Conservation (phyloP, 1,140 invertebrate species). For the Epicauta chinensis region DNA sequence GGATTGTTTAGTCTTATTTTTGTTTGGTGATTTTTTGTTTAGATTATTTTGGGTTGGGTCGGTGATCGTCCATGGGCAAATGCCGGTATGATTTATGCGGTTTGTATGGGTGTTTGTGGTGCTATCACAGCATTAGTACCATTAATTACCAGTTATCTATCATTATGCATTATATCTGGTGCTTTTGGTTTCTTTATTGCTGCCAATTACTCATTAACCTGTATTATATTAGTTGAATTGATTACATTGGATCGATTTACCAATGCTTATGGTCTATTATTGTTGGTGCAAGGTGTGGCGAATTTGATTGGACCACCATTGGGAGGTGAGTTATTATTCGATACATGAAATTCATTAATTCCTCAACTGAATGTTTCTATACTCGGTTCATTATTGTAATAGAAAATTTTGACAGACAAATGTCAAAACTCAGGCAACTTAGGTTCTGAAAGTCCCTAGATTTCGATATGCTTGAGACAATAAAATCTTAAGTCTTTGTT, state of each 20-base stretch:
- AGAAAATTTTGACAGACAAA: too few relatives aligned
- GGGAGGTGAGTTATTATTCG: constrained; percentile 54
- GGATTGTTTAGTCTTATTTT: too few relatives aligned
- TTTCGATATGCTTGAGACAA: too few relatives aligned
- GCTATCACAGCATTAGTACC: constrained; percentile 64
- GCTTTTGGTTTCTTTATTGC: constrained; percentile 80
- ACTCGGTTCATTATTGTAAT: too few relatives aligned
- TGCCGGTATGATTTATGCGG: constrained; percentile 66
- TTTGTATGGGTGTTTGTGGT: constrained; percentile 73
- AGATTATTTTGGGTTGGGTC: constrained; percentile 81
- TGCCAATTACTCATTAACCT: constrained; percentile 80
- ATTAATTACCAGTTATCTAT: constrained; percentile 53
- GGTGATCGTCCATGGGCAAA: constrained; percentile 75
- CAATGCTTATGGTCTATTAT: constrained; percentile 80
- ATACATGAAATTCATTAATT: neutral
- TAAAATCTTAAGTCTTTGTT: too few relatives aligned
- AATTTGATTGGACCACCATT: constrained; percentile 83
- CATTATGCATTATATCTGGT: constrained; percentile 57
- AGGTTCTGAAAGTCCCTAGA: too few relatives aligned
- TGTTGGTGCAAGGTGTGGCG: constrained; percentile 82
- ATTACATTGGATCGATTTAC: constrained; percentile 82
- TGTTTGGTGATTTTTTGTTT: too few relatives aligned
- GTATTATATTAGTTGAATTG: constrained; percentile 79
- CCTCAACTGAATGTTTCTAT: too few relatives aligned
- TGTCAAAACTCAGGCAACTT: too few relatives aligned